Conservation (phyloP, 2,797 vertebrate species). For the Mus minutoides region DNA sequence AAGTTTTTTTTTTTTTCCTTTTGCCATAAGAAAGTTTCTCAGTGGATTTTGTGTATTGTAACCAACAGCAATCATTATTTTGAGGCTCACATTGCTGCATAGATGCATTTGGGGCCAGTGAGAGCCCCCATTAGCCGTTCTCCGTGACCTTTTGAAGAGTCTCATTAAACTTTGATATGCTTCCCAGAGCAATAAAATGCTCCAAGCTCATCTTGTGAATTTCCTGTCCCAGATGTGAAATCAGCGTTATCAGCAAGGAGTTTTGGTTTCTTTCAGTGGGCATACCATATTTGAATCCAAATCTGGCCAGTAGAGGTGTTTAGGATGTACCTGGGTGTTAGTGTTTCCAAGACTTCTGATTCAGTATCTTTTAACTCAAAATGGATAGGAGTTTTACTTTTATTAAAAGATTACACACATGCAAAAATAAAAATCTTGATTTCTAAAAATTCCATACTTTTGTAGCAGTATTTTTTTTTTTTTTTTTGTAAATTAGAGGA, state of each 20-base stretch:
- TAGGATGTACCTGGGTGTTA: neutral
- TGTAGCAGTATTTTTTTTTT: neutral
- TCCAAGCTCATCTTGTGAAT: constrained; percentile 34
- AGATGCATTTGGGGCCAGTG: neutral
- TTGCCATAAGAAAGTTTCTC: neutral
- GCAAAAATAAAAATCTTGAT: constrained; percentile 1
- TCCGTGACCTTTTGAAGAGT: constrained; percentile 8
- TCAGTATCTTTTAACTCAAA: constrained; percentile 27
- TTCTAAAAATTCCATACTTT: constrained; percentile 40
- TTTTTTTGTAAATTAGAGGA: neutral
- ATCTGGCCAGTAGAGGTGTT: neutral
- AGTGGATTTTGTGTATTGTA: constrained; percentile 2
- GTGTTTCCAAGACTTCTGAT: neutral
- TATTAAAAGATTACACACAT: constrained; percentile 12
- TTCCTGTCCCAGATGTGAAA: constrained; percentile 19
- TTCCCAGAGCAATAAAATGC: constrained; percentile 45
- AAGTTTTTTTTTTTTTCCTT: neutral
- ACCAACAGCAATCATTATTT: neutral
- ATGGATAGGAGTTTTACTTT: constrained; percentile 13
- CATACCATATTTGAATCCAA: neutral
- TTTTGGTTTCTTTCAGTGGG: neutral
- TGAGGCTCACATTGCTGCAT: neutral
- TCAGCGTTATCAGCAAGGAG: neutral
- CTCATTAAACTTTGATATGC: constrained; percentile 50
- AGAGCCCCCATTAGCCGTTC: neutral